phyloP scores from a whole-genome alignment of 2,113 vertebrate species.

The Nycticorax nycticorax region DNA sequence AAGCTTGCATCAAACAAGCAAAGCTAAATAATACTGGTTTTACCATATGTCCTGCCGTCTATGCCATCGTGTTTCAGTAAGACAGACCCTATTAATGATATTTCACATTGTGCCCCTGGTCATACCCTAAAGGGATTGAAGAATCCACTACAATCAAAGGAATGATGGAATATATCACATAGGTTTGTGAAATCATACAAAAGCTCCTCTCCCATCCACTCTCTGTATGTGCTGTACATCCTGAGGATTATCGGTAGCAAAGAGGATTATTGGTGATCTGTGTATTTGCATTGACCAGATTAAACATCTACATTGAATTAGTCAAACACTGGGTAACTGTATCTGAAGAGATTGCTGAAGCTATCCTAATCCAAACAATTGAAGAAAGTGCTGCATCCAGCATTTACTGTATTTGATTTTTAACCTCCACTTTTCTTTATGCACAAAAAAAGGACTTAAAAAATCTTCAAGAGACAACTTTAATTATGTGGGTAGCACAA shows the following conservation, averaged over 20 bases:
- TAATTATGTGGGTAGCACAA: background rate
- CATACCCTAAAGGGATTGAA: background rate
- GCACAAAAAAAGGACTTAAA: background rate
- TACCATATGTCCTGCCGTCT: background rate
- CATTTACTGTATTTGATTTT: conserved; percentile 35
- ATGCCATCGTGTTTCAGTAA: background rate
- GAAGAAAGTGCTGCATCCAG: conserved; percentile 1
- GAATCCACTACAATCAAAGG: background rate
- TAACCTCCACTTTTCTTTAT: conserved; percentile 9
- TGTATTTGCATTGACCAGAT: conserved; percentile 64
- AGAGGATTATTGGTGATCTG: conserved; percentile 66
- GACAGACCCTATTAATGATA: background rate
- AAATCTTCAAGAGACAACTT: background rate
- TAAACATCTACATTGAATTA: conserved; percentile 54
- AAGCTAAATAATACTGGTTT: background rate
- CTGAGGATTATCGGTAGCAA: conserved; percentile 49
- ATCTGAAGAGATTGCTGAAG: conserved; percentile 61
- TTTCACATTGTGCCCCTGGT: background rate
- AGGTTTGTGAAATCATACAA: conserved; percentile 1
- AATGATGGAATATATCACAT: background rate
- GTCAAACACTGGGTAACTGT: conserved; percentile 55
- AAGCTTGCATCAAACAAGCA: background rate
- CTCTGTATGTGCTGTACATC: background rate
- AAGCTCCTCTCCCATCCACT: background rate
- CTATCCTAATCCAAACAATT: conserved; percentile 56